A percentile compares a stretch with the other conserved stretches of the same genome.
Evolutionary conservation across 2,113 vertebrate genomes (phyloP).

Genomic region (Dromas ardeola): DNA sequence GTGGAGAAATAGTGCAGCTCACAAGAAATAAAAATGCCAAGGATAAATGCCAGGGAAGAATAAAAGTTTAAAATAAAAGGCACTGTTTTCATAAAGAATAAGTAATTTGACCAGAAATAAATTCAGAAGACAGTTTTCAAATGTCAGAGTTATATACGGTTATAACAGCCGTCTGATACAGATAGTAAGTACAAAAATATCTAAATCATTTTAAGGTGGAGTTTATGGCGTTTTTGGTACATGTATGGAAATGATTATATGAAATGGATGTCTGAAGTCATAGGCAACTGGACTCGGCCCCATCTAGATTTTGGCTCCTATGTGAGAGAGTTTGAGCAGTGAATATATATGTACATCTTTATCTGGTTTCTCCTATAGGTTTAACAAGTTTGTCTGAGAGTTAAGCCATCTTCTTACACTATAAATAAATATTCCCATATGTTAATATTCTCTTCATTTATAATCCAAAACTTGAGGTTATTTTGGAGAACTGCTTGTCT

Average conservation of each 20-base stretch:
- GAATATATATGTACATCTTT: not conserved
- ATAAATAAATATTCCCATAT: not conserved
- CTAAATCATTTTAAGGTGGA: not conserved
- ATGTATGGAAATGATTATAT: not conserved
- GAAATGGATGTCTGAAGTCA: not conserved
- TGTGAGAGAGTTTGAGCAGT: not conserved
- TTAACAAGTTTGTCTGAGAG: not conserved
- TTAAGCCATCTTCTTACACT: not conserved
- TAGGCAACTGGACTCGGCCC: not conserved
- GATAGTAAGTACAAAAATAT: not conserved
- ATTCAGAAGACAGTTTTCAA: not conserved
- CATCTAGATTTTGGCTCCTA: not conserved
- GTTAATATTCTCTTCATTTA: not conserved
- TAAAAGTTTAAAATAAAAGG: not conserved
- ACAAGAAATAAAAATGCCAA: not conserved
- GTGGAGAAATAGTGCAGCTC: not conserved
- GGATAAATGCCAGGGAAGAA: not conserved
- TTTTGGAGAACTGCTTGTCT: not conserved
- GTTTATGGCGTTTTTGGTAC: not conserved
- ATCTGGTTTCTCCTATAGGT: not conserved
- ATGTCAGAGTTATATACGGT: not conserved
- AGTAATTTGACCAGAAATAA: not conserved
- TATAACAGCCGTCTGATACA: not conserved
- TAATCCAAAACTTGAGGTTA: not conserved
- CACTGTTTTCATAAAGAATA: not conserved